Conservation (phyloP, 2,888 invertebrate genomes). For the Mythimna albipuncta region DNA sequence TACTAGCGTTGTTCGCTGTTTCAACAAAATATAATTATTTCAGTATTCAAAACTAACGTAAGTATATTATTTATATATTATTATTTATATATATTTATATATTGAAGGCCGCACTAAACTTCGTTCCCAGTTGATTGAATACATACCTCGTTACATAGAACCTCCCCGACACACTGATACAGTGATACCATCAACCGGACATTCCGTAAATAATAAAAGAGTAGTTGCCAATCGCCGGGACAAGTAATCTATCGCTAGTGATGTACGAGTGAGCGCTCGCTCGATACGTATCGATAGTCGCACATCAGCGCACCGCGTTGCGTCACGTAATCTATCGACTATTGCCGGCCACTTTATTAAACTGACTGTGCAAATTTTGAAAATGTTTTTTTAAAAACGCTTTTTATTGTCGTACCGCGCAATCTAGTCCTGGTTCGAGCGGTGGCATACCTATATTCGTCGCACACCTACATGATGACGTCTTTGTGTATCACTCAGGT, state of each 20-base stretch:
- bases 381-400: constrained; percentile 13
- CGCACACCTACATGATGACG: no score
- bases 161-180: neutral
- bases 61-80: no score
- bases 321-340: constrained; percentile 13
- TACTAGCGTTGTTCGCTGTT: neutral
- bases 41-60: neutral
- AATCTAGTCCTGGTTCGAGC: neutral
- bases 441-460: neutral
- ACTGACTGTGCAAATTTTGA: constrained; percentile 30
- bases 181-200: constrained; percentile 15
- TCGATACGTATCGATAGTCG: constrained; percentile 16
- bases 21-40: neutral
- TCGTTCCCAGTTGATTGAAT: neutral
- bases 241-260: constrained; percentile 37
- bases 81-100: no score
- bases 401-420: neutral
- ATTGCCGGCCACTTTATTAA: constrained; percentile 27
- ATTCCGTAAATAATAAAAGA: constrained; percentile 44
- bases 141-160: neutral
- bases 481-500: no score
- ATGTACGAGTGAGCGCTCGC: constrained; percentile 21
- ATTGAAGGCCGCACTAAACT: neutral
- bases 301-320: constrained; percentile 20
- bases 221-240: constrained; percentile 33